Conservation (phyloP, 2,113 vertebrate genomes). For the Numenius arquata region DNA sequence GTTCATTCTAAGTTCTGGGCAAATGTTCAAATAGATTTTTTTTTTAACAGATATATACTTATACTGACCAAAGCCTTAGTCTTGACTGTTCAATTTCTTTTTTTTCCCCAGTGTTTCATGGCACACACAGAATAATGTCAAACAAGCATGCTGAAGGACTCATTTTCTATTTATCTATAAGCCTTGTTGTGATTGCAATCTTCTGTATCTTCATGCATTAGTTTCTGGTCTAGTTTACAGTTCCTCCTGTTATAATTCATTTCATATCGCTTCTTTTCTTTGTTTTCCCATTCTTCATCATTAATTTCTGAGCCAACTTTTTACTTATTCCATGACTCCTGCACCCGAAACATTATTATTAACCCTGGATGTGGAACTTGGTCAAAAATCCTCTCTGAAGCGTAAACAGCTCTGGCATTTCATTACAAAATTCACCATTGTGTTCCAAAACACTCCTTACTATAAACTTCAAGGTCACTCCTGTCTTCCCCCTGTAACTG, state of each 20-base stretch:
- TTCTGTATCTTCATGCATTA: not conserved
- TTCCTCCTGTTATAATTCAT: conserved; percentile 38
- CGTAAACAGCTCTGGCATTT: conserved; percentile 50
- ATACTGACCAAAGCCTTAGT: not conserved
- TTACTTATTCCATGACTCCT: conserved; percentile 29
- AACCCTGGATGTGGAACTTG: conserved; percentile 38
- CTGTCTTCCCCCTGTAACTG: not conserved
- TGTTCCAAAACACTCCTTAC: conserved; percentile 33
- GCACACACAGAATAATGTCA: not conserved
- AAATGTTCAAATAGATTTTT: conserved; percentile 15
- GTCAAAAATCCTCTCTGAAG: conserved; percentile 35
- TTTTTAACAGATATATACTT: not conserved
- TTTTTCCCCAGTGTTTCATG: not conserved
- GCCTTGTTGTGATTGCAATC: conserved; percentile 4
- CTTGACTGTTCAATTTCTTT: not conserved
- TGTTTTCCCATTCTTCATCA: conserved; percentile 32
- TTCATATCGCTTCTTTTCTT: conserved; percentile 25
- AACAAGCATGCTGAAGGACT: not conserved
- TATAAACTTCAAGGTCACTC: conserved; percentile 1
- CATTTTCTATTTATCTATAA: not conserved
- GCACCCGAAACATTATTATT: not conserved
- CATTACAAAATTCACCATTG: not conserved
- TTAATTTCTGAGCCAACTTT: conserved; percentile 49
- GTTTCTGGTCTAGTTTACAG: conserved; percentile 11
- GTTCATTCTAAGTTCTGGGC: conserved; percentile 49